A percentile compares a stretch with the other conserved stretches of the same genome.
These are phyloP conservation scores for Onychostruthus taczanowskii DNA, from an alignment of 2,113 vertebrate species.

Conservation along the genomic window DNA sequence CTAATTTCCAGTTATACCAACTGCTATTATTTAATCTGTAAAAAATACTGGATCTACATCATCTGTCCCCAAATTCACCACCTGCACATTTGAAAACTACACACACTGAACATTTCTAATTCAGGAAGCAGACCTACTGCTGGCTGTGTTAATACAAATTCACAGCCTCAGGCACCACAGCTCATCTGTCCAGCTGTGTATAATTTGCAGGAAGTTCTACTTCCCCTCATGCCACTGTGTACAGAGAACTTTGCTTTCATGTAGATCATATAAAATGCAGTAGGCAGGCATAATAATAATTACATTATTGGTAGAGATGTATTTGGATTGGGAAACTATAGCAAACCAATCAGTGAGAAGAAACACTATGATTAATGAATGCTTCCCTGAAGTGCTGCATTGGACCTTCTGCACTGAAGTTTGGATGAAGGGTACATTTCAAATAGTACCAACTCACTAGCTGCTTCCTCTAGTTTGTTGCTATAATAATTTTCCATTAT, in stretches of 20 bases:
- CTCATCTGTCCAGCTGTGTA: slow-evolving; percentile 51
- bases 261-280: not conserved
- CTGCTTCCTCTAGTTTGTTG: not conserved
- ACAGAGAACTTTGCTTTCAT: slow-evolving; percentile 22
- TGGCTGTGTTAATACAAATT: slow-evolving; percentile 53
- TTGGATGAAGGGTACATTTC: not conserved
- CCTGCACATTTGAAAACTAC: slow-evolving; percentile 5
- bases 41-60: slow-evolving; percentile 1
- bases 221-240: not conserved
- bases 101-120: not conserved
- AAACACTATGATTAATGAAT: not conserved
- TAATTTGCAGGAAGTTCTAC: slow-evolving; percentile 47
- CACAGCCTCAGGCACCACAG: not conserved
- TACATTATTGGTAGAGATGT: not conserved
- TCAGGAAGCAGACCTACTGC: slow-evolving; percentile 24
- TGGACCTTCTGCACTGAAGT: not conserved
- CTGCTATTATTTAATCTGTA: slow-evolving; percentile 14
- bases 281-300: not conserved
- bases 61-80: not conserved
- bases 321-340: not conserved
- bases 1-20: slow-evolving; percentile 6
- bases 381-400: not conserved
- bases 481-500: not conserved
- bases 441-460: not conserved
- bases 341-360: not conserved